Conservation (phyloP, 2,113 vertebrate genomes). For the Lycocorax pyrrhopterus region DNA sequence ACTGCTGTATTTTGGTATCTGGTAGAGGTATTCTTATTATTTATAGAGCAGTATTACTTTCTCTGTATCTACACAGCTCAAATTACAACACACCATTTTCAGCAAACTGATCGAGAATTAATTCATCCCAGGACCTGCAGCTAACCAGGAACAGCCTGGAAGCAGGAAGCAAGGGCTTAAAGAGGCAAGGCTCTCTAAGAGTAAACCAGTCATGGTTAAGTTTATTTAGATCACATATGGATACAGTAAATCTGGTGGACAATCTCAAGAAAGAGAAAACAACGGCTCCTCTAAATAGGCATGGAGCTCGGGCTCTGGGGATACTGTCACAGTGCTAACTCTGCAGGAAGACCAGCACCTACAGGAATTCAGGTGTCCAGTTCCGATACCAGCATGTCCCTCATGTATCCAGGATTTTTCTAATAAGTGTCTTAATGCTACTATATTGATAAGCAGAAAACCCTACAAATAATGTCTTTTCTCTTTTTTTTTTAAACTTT, state of each 20-base stretch:
- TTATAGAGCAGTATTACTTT: neutral
- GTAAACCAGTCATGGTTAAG: neutral
- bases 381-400: fast-evolving
- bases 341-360: neutral
- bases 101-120: neutral
- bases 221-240: neutral
- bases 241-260: neutral
- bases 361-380: neutral
- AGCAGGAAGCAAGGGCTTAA: neutral
- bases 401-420: neutral
- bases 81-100: neutral
- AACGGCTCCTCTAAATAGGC: neutral
- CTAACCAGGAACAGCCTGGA: neutral
- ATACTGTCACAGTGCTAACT: neutral
- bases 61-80: neutral
- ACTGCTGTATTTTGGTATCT: neutral
- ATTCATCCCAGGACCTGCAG: neutral
- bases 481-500: neutral
- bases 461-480: neutral
- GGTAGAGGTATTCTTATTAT: neutral
- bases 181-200: neutral
- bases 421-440: neutral
- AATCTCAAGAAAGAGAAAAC: neutral
- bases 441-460: neutral
- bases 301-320: neutral